Evolutionary conservation across 92 coral and sea anemone genomes (phyloP), one percentile per base, ranked within the genome.

Genomic region (Palythoa grandis): DNA sequence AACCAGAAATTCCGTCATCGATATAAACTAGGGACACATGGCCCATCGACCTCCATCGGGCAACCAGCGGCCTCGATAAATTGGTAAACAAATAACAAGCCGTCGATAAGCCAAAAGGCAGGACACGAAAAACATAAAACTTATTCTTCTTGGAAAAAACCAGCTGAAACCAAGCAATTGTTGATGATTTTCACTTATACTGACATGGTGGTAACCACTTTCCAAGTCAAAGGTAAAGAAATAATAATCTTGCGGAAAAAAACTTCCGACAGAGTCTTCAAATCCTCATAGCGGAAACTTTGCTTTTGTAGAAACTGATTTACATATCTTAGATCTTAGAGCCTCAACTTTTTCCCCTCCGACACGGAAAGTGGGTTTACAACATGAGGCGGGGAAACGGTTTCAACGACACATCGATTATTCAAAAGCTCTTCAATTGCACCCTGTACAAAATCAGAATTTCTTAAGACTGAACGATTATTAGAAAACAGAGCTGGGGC

Each of bases 331-430:
- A 88, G 84, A 85, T 91, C 89, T 15, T 79, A 72, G 43, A 90
- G 87, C 39, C 86, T 74, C 53, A 86, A 69, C 23, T 77, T 82
- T 74, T 88, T 84, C 23, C 91, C 93, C 73, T 83, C 86, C 12
- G 72, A 88, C 23, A 91, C 87, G 24, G 93, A 68, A 72, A 91
- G 83, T 38, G 93, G 93, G 57, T 91, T 91, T 25, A 85, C 85
- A 76, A 79, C 82, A 65, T 88, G 83, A 23, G 89, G 93, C 23
- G 91, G 73, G 7, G 10, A 16, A 61, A 25, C 35, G 75, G 78
- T 82, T 48, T 78, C 86, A 24, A 29, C 54, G 8, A 91, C 75
- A 72, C 87, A 88, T 72, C 74, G 76, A 43, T 79, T 72, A 35
- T 56, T 17, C 67, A 90, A 77, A 39, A 61, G 70, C 53, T 90